Base-by-base conservation (phyloP, 2,888 invertebrate species). In the Itoplectis maculator region DNA sequence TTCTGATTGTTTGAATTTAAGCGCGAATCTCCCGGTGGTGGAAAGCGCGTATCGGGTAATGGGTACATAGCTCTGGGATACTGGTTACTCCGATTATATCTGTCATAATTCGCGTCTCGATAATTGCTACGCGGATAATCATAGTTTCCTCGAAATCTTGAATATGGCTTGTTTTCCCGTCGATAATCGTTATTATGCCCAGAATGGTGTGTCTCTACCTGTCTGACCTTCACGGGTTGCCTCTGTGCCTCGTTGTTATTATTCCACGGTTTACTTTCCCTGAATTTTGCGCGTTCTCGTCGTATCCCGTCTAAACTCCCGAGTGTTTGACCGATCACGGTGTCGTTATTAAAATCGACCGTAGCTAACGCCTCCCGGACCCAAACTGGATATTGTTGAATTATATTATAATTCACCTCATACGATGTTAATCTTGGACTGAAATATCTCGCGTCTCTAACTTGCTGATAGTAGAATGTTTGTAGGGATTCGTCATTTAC, bases 381-480 rank as follows among this genome's bases (percentile, higher is more conserved):
- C 15, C 49, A 40, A n/a, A 42, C 13, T 6, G 80, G 75, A 15
- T 75, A 75, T 35, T 80, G 75, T 11, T 75, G 69, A 11, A 70
- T 51, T 0, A 80, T 68, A 7, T 35, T 75, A 18, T 56, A 75
- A 54, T 80, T 80, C 11, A 54, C 29, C 56, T 80, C 80, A 11
- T 54, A 80, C 1, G 40, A 4, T 4, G 42, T 29, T 8, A 75
- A 23, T 63, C 63, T 7, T 0, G 69, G 54, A 4, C 18, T 70
- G n/a, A 54, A 70, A 42, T 42, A 80, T 40, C 61, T 49, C 9
- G 70, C 69, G 13, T 81, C 75, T 15, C 69, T 63, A 7, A 81
- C 4, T 51, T 83, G 81, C 0, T 15, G 49, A 37, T 78, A 81
- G 45, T 40, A 74, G 18, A 54, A 75, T 7, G 45, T 63, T 35